Percentiles rank a stretch among this genome's conserved stretches.
Conservation (phyloP, 2,797 vertebrate species). For the Sciaenops ocellatus region DNA sequence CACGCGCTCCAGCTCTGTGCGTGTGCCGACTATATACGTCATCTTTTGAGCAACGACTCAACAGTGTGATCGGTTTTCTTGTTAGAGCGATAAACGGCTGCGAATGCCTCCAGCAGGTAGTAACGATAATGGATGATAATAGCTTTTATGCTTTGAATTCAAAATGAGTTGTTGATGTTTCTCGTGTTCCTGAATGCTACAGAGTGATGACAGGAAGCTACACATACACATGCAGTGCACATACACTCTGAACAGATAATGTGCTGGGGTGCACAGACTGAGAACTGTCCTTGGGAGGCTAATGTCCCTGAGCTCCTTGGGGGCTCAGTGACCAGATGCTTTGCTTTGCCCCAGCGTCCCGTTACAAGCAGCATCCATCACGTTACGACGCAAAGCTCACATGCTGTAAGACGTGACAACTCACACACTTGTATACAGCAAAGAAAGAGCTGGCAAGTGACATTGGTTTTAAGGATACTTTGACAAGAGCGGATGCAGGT, state of each 20-base stretch:
- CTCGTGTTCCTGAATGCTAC: conserved; percentile 28
- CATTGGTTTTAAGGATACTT: not conserved
- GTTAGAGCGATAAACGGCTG: conserved; percentile 1
- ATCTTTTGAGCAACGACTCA: conserved; percentile 28
- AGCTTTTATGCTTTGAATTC: conserved; percentile 28
- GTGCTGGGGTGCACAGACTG: conserved; percentile 13
- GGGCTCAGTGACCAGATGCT: conserved; percentile 59
- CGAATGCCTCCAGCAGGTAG: conserved; percentile 46
- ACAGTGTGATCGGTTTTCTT: conserved; percentile 8
- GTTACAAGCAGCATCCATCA: conserved; percentile 46
- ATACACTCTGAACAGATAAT: conserved; percentile 22
- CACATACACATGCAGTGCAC: not conserved
- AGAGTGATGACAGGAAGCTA: conserved; percentile 21
- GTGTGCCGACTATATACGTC: conserved; percentile 14
- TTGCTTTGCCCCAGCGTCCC: conserved; percentile 34
- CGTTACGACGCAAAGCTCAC: not conserved
- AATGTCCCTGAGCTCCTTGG: conserved; percentile 44
- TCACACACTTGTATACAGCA: not conserved
- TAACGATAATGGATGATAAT: conserved; percentile 17
- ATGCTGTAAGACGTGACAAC: conserved; percentile 9
- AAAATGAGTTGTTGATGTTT: conserved; percentile 40
- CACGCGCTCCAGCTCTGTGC: not conserved
- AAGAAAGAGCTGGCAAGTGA: not conserved
- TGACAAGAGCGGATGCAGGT: not conserved
- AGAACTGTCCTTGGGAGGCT: conserved; percentile 52